These are phyloP conservation scores for Donacobius atricapilla DNA, from an alignment of 2,113 vertebrate species.

Conservation along the genomic window DNA sequence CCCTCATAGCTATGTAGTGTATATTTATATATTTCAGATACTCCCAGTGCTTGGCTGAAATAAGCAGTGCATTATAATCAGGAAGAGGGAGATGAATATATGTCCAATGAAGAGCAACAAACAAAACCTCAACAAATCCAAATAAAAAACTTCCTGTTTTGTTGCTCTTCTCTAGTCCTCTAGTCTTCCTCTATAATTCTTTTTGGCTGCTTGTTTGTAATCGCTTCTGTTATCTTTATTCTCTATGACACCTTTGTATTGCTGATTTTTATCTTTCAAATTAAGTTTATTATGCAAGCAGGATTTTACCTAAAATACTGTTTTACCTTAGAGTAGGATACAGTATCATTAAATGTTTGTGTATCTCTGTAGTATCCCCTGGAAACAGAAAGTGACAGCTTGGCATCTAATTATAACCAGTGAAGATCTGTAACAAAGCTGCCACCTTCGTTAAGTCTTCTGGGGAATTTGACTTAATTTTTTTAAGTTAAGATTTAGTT, in stretches of 20 bases:
- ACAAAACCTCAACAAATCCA: not conserved
- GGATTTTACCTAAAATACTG: not conserved
- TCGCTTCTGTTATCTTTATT: not conserved
- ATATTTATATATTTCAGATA: not conserved
- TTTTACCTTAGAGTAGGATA: not conserved
- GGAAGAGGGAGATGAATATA: not conserved
- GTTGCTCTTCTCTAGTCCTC: not conserved
- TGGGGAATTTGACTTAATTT: not conserved
- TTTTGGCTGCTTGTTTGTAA: not conserved
- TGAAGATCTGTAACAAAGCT: not conserved
- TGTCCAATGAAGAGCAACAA: not conserved
- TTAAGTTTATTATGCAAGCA: not conserved
- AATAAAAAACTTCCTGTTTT: not conserved
- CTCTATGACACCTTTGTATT: not conserved
- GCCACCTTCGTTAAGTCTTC: not conserved
- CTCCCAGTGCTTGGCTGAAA: not conserved
- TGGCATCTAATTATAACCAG: not conserved
- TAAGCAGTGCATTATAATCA: not conserved
- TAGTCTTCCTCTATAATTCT: not conserved
- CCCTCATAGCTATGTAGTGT: not conserved
- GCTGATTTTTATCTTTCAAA: not conserved
- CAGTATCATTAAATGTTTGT: not conserved
- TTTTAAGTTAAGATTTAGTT: not conserved
- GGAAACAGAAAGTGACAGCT: not conserved
- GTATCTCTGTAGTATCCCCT: not conserved